A percentile compares a stretch with the other conserved stretches of the same genome.
phyloP scores from a whole-genome alignment of 2,797 vertebrate species.

The Sebastes nivosus region DNA sequence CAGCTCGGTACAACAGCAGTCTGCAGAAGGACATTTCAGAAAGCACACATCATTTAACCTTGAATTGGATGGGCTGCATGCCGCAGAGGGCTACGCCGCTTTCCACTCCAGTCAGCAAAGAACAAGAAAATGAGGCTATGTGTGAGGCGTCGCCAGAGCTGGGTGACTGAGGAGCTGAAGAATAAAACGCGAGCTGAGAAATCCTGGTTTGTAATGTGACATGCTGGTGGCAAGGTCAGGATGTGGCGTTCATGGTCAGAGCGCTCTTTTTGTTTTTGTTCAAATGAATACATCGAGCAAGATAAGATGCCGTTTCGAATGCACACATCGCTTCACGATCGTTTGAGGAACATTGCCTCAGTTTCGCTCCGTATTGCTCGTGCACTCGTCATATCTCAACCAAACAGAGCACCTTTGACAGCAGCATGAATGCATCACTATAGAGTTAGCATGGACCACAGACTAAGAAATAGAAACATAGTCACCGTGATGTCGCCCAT shows the following conservation, averaged over 20 bases:
- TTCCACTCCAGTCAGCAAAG: slow-evolving; percentile 61
- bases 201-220: slow-evolving; percentile 13
- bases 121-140: slow-evolving; percentile 51
- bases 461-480: no score
- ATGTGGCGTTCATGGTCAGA: slow-evolving; percentile 14
- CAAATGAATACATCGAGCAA: not conserved
- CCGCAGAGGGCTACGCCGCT: slow-evolving; percentile 28
- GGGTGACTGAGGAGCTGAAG: slow-evolving; percentile 21
- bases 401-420: slow-evolving; percentile 43
- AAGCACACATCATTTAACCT: slow-evolving; percentile 69
- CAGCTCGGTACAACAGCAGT: slow-evolving; percentile 35
- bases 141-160: slow-evolving; percentile 28
- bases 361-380: not conserved
- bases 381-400: slow-evolving; percentile 25
- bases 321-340: not conserved
- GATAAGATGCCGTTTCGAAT: slow-evolving; percentile 19
- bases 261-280: not conserved
- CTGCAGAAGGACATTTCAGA: slow-evolving; percentile 54
- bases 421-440: slow-evolving; percentile 31
- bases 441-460: slow-evolving; percentile 13
- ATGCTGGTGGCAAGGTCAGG: slow-evolving; percentile 5
- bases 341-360: slow-evolving; percentile 5
- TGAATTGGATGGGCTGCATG: slow-evolving; percentile 59
- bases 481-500: fast-evolving
- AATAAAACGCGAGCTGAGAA: slow-evolving; percentile 15